Conservation (phyloP, 1,140 invertebrate species). For the Sitophilus oryzae region DNA sequence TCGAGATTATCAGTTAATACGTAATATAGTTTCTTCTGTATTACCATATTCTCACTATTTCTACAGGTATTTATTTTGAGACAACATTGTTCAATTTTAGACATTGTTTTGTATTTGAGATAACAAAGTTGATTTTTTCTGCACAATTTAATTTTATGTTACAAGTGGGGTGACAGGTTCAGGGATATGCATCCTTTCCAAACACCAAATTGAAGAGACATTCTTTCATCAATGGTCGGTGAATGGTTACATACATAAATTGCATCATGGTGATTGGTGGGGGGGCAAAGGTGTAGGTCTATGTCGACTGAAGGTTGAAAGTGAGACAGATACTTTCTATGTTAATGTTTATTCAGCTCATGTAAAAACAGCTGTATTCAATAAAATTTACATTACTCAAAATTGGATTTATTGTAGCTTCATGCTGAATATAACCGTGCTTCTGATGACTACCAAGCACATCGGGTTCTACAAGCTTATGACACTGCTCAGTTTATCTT, state of each 20-base stretch:
- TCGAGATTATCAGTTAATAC: conserved; percentile 68
- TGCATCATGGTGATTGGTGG: conserved; percentile 97
- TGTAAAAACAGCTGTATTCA: conserved; percentile 55
- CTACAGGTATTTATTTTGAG: conserved; percentile 61
- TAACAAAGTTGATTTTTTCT: not conserved
- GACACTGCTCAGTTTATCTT: conserved; percentile 91
- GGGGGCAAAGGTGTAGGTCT: conserved; percentile 94
- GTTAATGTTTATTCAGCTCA: conserved; percentile 89
- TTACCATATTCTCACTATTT: conserved; percentile 89
- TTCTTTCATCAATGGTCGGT: conserved; percentile 88
- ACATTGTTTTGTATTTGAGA: not conserved
- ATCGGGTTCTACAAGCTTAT: conserved; percentile 86
- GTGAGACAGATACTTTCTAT: conserved; percentile 52
- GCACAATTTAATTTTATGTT: conserved; percentile 11
- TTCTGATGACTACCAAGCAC: conserved; percentile 84
- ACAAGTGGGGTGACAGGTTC: conserved; percentile 84
- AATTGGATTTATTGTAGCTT: conserved; percentile 53
- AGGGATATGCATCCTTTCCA: conserved; percentile 86
- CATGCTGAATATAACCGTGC: conserved; percentile 90
- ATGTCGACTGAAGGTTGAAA: conserved; percentile 58
- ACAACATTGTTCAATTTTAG: conserved; percentile 1
- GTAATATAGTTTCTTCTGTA: conserved; percentile 52
- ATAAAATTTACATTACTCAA: conserved; percentile 1
- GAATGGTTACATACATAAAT: conserved; percentile 96
- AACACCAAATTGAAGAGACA: conserved; percentile 78